Base-by-base conservation (phyloP, 2,888 invertebrate genomes). In the Drosophila pseudotalamancana region DNA sequence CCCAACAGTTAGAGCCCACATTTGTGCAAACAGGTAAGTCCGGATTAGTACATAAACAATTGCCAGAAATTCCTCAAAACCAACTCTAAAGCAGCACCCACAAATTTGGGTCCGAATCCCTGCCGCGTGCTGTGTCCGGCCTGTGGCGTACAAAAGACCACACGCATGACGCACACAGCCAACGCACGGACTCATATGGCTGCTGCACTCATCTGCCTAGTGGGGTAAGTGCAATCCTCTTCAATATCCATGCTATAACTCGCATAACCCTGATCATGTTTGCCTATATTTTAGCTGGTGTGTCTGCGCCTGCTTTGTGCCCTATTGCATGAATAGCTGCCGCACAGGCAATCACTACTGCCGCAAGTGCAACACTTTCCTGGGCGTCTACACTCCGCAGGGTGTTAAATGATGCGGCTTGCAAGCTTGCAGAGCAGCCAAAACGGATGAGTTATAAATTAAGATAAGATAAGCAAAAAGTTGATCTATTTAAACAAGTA, bases 261-360 rank as follows among this genome's bases (percentile, higher is more conserved):
- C 12, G n/a, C n/a, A 9, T 11, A 8, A 11, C 1, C n/a, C 14
- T 34, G 1, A 55, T 39, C 9, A 2, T 6, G 8, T 27, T n/a
- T 40, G 1, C 0, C 4, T 8, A 1, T 50, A 49, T 12, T 42
- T 1, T 18, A 90, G 91, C 19, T 90, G 90, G 89, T 91, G 91
- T 74, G 90, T 90, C 53, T 91, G 90, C 62, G 90, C 90, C n/a
- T 90, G 90, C 25, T 83, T 79, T 54, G 89, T 91, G 14, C 90
- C 90, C 14, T 90, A 90, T 45, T 91, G 90, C 72, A 91, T 91
- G 90, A 88, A 87, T 34, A 91, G 91, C 66, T 90, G 90, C 59
- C 90, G 90, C 68, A 90, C 91, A 11, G 90, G 91, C 9, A 91
- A 90, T 50, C 90, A 90, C 59, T 90, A 90, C 43, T 90, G 90